Conservation (phyloP, 2,113 vertebrate genomes). For the Heterotis niloticus region DNA sequence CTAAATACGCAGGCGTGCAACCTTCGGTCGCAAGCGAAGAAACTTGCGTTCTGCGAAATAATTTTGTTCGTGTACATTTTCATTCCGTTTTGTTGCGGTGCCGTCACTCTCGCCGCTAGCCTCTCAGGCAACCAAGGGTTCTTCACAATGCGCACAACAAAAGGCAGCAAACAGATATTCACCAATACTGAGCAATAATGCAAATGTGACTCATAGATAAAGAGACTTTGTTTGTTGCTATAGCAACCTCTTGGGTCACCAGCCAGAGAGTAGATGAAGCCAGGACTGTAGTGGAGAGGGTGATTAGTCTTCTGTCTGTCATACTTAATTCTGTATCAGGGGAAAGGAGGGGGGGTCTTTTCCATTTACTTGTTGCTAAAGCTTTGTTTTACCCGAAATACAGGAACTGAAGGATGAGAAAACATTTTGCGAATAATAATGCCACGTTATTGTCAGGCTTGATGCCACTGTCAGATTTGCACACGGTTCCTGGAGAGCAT, state of each 20-base stretch:
- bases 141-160: slow-evolving; percentile 17
- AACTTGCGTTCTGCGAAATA: no score
- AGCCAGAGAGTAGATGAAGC: slow-evolving; percentile 72
- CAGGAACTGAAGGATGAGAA: slow-evolving; percentile 34
- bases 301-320: slow-evolving; percentile 81
- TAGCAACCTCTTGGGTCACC: slow-evolving; percentile 74
- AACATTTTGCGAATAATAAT: slow-evolving; percentile 15
- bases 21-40: no score
- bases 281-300: slow-evolving; percentile 71
- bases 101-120: not conserved
- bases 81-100: not conserved
- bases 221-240: slow-evolving; percentile 78
- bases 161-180: slow-evolving; percentile 10
- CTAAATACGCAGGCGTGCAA: no score
- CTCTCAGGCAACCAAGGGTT: not conserved
- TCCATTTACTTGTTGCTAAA: not conserved
- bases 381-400: not conserved
- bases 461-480: slow-evolving; percentile 1
- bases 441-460: not conserved
- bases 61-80: no score
- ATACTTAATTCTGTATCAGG: slow-evolving; percentile 77
- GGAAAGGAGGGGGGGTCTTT: slow-evolving; percentile 30
- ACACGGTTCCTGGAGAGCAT: not conserved
- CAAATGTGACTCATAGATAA: slow-evolving; percentile 68
- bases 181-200: slow-evolving; percentile 15